Evolutionary conservation across 2,113 vertebrate species (phyloP).

Genomic region (Empidonax traillii): DNA sequence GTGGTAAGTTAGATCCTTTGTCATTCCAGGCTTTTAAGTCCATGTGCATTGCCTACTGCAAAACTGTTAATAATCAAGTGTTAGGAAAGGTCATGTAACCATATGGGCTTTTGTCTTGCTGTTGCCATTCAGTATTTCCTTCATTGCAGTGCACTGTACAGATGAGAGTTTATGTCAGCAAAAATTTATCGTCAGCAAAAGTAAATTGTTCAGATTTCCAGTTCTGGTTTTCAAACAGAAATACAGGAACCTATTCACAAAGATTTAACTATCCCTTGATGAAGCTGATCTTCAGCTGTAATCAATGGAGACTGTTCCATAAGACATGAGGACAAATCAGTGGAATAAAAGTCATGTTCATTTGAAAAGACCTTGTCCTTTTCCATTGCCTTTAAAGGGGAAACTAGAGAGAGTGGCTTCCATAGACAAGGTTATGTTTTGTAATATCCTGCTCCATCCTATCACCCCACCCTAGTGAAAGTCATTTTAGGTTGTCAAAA

Average conservation of each 20-base stretch:
- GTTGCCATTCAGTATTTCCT: background rate
- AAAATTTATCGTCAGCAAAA: background rate
- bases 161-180: background rate
- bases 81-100: background rate
- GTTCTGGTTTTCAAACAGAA: background rate
- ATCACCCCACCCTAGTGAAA: background rate
- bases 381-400: background rate
- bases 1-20: constrained; percentile 74
- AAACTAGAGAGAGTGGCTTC: background rate
- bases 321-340: background rate
- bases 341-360: background rate
- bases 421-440: background rate
- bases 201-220: background rate
- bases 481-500: background rate
- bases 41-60: background rate
- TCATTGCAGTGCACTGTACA: background rate
- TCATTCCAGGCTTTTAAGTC: background rate
- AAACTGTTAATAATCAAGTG: background rate
- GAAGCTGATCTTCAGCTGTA: background rate
- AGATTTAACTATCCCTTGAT: background rate
- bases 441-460: background rate
- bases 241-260: background rate
- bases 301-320: accelerated
- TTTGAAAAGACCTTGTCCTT: background rate
- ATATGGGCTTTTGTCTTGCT: background rate